phyloP scores from a whole-genome alignment of 2,797 vertebrate genomes.

The Linurgus olivaceus region DNA sequence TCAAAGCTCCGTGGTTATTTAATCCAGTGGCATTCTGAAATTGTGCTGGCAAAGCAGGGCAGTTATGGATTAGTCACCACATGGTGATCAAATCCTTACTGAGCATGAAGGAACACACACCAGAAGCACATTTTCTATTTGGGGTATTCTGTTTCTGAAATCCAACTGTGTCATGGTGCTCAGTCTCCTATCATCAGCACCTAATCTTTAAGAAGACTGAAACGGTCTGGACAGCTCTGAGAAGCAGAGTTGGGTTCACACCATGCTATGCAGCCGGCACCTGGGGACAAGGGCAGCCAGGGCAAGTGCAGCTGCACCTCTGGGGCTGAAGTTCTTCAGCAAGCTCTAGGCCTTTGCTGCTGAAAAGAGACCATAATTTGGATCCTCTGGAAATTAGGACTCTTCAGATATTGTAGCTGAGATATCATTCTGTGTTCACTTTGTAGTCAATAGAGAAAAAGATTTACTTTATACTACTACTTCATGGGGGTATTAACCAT shows the following conservation, averaged over 20 bases:
- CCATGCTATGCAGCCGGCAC: fast-evolving
- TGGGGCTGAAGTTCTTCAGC: not conserved
- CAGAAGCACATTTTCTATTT: not conserved
- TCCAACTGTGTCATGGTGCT: not conserved
- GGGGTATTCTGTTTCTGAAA: not conserved
- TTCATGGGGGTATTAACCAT: not conserved
- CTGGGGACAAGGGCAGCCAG: not conserved
- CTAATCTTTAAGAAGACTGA: not conserved
- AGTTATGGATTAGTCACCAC: not conserved
- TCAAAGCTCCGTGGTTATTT: not conserved
- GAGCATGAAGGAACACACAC: not conserved
- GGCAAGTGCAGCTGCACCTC: fast-evolving
- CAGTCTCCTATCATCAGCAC: not conserved
- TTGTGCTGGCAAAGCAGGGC: not conserved
- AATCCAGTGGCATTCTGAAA: not conserved
- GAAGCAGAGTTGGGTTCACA: not conserved
- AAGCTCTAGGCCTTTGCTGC: not conserved
- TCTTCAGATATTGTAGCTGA: not conserved
- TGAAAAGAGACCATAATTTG: not conserved
- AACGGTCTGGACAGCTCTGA: not conserved
- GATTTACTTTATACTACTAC: not conserved
- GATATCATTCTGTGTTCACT: not conserved
- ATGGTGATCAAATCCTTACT: not conserved
- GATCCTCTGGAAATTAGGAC: not conserved
- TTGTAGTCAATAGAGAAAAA: not conserved